Evolutionary conservation across 2,797 vertebrate species (phyloP), one percentile per base, ranked within the genome.

Genomic region (Anomalospiza imberbis): DNA sequence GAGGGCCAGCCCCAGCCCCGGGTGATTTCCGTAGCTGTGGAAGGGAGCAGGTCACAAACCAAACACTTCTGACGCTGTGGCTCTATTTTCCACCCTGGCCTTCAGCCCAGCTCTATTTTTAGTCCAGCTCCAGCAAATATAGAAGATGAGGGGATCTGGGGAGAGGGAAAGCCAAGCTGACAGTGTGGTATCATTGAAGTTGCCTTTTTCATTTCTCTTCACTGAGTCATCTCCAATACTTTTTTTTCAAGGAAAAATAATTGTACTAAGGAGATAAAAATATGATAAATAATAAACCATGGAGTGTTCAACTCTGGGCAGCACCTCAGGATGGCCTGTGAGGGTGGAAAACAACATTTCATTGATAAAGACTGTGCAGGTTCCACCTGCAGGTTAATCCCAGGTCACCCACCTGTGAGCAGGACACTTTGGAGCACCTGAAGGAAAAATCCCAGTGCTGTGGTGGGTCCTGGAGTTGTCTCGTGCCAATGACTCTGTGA

Each of bases 381-480:
- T 28, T 34, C 9, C 12, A 19, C 17, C 48, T 20, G 10, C 12
- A 51, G 36, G 14, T 55, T 17, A 21, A 75, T 32, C 19, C 32
- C 32, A 60, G 45, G 31, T 55, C 24, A 45, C 9, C 12, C 22
- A 7, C 22, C 26, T 13, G 42, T 36, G 50, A 91, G 44, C 82
- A 58, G 82, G n/a, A 47, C 13, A 22, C 12, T 28, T 14, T 7
- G 58, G 45, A 51, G 55, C n/a, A 32, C 21, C 51, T 4, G 32
- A 6, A 75, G 58, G 45, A 16, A 16, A 0, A 7, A 31, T 3
- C 25, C 32, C 0, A 0, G 42, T 1, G 6, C 38, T 4, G 6
- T 13, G 34, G 2, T 12, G 34, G 58, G 12, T 63, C 31, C 76
- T 60, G 57, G 57, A 60, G 48, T 15, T 12, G 0, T 3, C 77